Percentiles rank a stretch among this genome's conserved stretches.
Conservation (phyloP, 2,113 vertebrate species). For the Condylura cristata region DNA sequence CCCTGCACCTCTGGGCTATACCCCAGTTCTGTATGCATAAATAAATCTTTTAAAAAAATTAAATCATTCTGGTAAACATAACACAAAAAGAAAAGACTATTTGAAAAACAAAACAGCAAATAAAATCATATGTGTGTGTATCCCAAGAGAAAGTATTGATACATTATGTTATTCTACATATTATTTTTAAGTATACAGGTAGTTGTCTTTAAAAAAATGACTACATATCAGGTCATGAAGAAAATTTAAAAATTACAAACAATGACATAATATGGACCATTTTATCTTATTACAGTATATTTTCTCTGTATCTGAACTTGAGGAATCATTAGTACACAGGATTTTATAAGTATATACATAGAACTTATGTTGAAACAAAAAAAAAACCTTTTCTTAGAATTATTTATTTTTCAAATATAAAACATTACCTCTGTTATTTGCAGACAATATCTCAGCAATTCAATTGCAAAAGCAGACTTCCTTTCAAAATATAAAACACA, state of each 20-base stretch:
- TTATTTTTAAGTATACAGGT: neutral
- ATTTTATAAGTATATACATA: neutral
- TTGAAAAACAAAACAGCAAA: neutral
- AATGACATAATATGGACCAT: neutral
- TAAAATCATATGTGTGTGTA: neutral
- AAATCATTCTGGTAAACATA: neutral
- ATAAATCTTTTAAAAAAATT: too few species aligned
- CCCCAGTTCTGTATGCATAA: too few species aligned
- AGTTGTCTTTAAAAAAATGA: neutral
- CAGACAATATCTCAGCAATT: neutral
- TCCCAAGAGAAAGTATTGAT: neutral
- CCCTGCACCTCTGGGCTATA: too few species aligned
- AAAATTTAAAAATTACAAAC: neutral
- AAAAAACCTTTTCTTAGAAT: neutral
- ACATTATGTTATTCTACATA: neutral
- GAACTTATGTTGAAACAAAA: neutral
- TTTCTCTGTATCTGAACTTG: neutral
- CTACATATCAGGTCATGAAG: neutral
- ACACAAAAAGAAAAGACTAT: neutral
- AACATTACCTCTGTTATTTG: neutral
- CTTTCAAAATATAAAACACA: neutral
- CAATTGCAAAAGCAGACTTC: neutral
- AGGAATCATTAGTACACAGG: neutral
- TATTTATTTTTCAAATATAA: neutral
- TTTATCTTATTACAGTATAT: neutral